Evolutionary conservation across 1,140 invertebrate genomes (phyloP), one percentile per base, ranked within the genome.

Genomic region (Fopius arisanus): DNA sequence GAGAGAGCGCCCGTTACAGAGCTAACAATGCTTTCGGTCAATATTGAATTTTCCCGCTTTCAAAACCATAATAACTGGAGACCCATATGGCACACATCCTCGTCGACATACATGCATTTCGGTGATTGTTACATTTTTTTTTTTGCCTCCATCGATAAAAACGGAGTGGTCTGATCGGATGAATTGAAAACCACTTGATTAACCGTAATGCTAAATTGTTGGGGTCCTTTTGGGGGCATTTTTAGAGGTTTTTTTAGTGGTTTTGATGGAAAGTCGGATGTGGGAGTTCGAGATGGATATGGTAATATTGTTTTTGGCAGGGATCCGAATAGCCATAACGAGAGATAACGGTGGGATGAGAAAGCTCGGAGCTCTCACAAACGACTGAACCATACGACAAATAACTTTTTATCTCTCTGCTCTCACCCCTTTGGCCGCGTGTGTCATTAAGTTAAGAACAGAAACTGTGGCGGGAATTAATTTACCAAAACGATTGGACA

Each of bases 371-470:
- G 43, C 43, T 12, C 9, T 51, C n/a, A 21, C 43, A 51, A 51
- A 51, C 43, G 43, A 51, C 43, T 21, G 19, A 51, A 51, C 43
- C 43, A 31, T 70, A 77, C 74, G 73, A 81, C 80, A 82, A 82
- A 81, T 82, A 82, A 75, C 75, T 67, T 76, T 81, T 80, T 81
- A 51, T 19, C 19, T 51, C 43, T 51, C 43, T 51, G 43, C 43
- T 51, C 73, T 51, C n/a, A 19, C 43, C 43, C 43, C 43, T 21
- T n/a, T 51, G 19, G 43, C 43, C 43, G n/a, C 7, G n/a, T 59
- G 73, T 67, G 78, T 82, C 81, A 78, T 82, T 81, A 82, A 81
- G 77, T 80, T 77, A 75, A 77, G 67, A 77, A 78, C 75, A 79
- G 69, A 76, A 75, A 78, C 16, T 23, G 31, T 66, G 62, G 63